phyloP scores from a whole-genome alignment of 1,140 invertebrate genomes.

The Papilio xuthus region DNA sequence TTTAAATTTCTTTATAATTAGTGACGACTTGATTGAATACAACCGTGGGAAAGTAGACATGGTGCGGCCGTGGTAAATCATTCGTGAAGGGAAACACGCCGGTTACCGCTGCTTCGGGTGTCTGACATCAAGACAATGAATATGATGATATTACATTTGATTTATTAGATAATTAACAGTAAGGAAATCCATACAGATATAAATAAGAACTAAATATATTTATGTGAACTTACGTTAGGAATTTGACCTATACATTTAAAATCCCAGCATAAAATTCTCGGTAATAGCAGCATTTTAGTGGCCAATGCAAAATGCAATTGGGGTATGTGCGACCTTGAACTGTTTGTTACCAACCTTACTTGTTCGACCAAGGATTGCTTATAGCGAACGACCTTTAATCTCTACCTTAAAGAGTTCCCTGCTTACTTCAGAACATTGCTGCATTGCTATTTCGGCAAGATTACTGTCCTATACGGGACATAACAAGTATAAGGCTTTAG shows the following conservation, averaged over 20 bases:
- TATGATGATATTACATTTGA: background rate
- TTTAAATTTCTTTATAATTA: conserved; percentile 33
- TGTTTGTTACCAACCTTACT: too few species aligned
- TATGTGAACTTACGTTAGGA: too few species aligned
- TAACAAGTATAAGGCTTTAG: background rate
- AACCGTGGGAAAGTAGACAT: conserved; percentile 22
- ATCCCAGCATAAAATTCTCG: too few species aligned
- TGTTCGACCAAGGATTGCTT: too few species aligned
- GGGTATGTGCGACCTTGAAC: too few species aligned
- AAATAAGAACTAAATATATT: too few species aligned
- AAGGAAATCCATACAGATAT: background rate
- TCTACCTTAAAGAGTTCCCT: background rate
- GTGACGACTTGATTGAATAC: background rate
- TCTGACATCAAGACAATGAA: conserved; percentile 5
- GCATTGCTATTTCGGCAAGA: background rate
- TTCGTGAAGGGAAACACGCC: conserved; percentile 32
- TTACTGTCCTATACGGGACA: background rate
- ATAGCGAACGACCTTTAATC: background rate
- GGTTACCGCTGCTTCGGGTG: conserved; percentile 9
- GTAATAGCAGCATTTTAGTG: too few species aligned
- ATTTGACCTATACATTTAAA: too few species aligned
- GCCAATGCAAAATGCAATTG: too few species aligned
- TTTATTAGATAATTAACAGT: conserved; percentile 1
- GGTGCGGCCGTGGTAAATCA: conserved; percentile 29
- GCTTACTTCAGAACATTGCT: too few species aligned